Conservation (phyloP, 2,113 vertebrate genomes). For the Lagenorhynchus albirostris region DNA sequence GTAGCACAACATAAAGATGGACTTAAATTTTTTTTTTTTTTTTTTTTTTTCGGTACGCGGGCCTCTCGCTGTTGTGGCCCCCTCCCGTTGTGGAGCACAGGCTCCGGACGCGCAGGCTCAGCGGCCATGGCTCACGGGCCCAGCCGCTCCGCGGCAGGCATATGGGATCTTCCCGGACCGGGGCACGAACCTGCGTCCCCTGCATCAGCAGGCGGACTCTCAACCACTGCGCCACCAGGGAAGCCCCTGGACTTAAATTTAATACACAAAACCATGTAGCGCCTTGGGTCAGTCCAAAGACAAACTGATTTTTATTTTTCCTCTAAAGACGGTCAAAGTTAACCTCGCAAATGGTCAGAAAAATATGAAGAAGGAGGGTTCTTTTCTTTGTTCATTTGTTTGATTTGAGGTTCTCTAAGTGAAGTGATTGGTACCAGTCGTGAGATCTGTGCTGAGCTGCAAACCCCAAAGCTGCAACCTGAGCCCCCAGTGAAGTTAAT, state of each 20-base stretch:
- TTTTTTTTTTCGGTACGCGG: too few species aligned
- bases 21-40: too few species aligned
- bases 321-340: not conserved
- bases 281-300: not conserved
- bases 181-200: too few species aligned
- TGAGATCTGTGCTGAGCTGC: not conserved
- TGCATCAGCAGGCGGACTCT: too few species aligned
- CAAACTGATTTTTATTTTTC: too few species aligned
- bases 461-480: not conserved
- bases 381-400: not conserved
- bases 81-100: too few species aligned
- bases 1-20: not conserved
- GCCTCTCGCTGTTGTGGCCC: too few species aligned
- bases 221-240: too few species aligned
- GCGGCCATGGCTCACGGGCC: too few species aligned
- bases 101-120: too few species aligned
- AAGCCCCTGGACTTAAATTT: not conserved
- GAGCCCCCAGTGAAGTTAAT: not conserved
- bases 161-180: too few species aligned
- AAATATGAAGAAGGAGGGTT: not conserved
- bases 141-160: too few species aligned
- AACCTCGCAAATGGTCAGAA: not conserved
- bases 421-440: not conserved
- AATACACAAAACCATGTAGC: not conserved
- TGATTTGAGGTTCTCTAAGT: not conserved